Conservation (phyloP, 2,888 invertebrate species). For the Galeopsomyia nigrocyanea region DNA sequence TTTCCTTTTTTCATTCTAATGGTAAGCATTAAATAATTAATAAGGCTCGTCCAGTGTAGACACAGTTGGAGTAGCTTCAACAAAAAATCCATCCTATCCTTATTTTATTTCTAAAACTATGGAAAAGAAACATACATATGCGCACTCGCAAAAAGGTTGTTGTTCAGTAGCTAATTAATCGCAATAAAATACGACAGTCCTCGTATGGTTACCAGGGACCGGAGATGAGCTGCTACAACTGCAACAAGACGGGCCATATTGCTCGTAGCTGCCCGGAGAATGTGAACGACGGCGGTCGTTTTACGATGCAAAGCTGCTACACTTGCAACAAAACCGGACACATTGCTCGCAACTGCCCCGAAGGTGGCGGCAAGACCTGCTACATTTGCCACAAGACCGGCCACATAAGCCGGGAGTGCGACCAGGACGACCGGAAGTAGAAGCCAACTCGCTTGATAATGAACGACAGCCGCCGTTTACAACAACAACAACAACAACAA, state of each 20-base stretch:
- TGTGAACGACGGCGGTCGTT: conserved; percentile 71
- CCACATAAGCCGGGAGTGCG: conserved; percentile 92
- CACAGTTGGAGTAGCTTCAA: too few relatives aligned
- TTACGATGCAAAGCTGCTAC: conserved; percentile 72
- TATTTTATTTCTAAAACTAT: too few relatives aligned
- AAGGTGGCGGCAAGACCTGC: conserved; percentile 80
- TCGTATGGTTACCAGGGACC: conserved; percentile 56
- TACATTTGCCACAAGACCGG: conserved; percentile 93
- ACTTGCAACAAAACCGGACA: conserved; percentile 81
- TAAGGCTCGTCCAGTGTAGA: too few relatives aligned
- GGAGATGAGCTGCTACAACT: conserved; percentile 88
- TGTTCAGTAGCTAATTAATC: conserved; percentile 7
- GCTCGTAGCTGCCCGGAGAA: conserved; percentile 87
- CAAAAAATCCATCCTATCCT: too few relatives aligned
- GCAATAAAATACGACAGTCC: neutral
- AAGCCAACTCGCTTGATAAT: conserved; percentile 62
- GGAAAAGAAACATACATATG: too few relatives aligned
- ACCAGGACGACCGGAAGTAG: conserved; percentile 81
- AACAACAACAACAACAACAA: conserved; percentile 36
- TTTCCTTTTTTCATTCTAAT: too few relatives aligned
- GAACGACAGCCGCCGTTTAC: conserved; percentile 60
- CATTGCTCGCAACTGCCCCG: conserved; percentile 76
- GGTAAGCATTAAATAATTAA: too few relatives aligned
- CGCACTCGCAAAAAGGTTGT: too few relatives aligned
- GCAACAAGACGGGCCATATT: conserved; percentile 94